Percentiles rank a stretch among this genome's conserved stretches.
Conservation (phyloP, 2,797 vertebrate species). For the Telmatherina bonti region DNA sequence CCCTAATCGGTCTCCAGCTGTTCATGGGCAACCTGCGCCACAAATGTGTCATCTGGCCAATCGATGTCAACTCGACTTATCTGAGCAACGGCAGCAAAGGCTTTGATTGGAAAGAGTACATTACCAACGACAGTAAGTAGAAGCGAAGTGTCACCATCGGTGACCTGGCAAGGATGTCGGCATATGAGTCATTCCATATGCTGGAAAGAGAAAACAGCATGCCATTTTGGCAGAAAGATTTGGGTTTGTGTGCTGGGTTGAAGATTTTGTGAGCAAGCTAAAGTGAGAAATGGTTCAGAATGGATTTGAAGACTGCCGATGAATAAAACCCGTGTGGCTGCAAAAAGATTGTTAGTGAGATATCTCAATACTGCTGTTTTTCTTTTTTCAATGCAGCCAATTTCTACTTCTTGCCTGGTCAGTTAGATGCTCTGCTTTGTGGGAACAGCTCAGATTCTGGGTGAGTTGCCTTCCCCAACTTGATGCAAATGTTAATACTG, state of each 20-base stretch:
- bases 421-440: slow-evolving; percentile 94
- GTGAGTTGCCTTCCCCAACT: slow-evolving; percentile 81
- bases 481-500: slow-evolving; percentile 18
- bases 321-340: slow-evolving; percentile 28
- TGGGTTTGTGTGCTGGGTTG: background rate
- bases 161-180: slow-evolving; percentile 51
- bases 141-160: slow-evolving; percentile 19
- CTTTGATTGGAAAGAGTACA: slow-evolving; percentile 95
- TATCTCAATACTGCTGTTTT: slow-evolving; percentile 40
- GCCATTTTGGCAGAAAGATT: slow-evolving; percentile 54
- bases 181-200: slow-evolving; percentile 68
- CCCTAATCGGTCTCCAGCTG: slow-evolving; percentile 97
- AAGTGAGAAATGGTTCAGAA: slow-evolving; percentile 19
- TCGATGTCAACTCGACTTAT: slow-evolving; percentile 89
- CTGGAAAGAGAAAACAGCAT: slow-evolving; percentile 51
- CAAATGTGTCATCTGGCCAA: slow-evolving; percentile 97
- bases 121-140: slow-evolving; percentile 94
- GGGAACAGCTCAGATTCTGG: slow-evolving; percentile 98
- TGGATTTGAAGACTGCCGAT: slow-evolving; percentile 7
- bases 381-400: slow-evolving; percentile 84
- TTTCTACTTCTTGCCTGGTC: slow-evolving; percentile 92
- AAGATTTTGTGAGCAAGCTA: slow-evolving; percentile 21
- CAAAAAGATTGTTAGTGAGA: slow-evolving; percentile 19
- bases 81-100: slow-evolving; percentile 88
- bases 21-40: slow-evolving; percentile 99